Evolutionary conservation across 1,140 invertebrate genomes (phyloP), one percentile per base, ranked within the genome.

Genomic region (Meloidogyne hapla): DNA sequence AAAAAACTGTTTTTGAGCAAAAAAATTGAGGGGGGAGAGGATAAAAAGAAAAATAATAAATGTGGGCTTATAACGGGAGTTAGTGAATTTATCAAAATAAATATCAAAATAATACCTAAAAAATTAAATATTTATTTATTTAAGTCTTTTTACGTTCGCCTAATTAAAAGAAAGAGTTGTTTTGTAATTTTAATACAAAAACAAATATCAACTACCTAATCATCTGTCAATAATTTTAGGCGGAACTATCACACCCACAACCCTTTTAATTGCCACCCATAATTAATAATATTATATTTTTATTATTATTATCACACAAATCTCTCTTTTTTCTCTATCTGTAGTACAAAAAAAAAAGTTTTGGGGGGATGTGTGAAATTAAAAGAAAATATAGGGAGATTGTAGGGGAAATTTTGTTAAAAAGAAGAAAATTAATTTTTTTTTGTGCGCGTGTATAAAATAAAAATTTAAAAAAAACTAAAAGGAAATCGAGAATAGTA

Each of bases 401-500:
- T 5, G 48, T 1, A n/a, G n/a, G 45, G 45, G 45, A 15, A 18
- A n/a, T n/a, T n/a, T n/a, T n/a, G n/a, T n/a, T n/a, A n/a, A 21
- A n/a, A n/a, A n/a, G 6, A n/a, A n/a, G 1, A 56, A 56, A 56
- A 56, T 56, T 56, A 56, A 56, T n/a, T 56, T 56, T 45, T 45
- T 56, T n/a, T 56, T 56, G 48, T 56, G 48, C 48, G 48, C 48
- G 48, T 56, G 48, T 56, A 56, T n/a, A 56, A 8, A 56, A 56
- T n/a, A 33, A 33, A 33, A 33, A 33, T 33, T 33, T 56, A 56
- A n/a, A 56, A 42, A 56, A 15, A n/a, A n/a, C n/a, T n/a, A n/a
- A 18, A 15, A 15, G 45, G n/a, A 56, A 56, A 56, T 56, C 48
- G 48, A 56, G 48, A 56, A 56, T 56, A 9, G 18, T 33, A n/a